Evolutionary conservation across 2,113 vertebrate genomes (phyloP).

Genomic region (Tinamus guttatus): DNA sequence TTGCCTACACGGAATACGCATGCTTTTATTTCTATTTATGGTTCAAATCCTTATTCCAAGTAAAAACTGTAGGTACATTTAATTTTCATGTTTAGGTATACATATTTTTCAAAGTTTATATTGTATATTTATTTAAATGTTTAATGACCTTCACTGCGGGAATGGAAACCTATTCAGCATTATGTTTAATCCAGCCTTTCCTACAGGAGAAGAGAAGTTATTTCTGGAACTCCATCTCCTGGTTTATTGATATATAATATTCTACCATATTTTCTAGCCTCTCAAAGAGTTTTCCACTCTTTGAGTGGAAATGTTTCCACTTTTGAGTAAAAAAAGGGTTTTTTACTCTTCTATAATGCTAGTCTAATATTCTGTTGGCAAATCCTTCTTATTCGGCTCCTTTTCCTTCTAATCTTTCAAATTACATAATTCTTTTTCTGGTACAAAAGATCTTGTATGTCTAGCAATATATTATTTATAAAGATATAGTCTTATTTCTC

Average conservation of each 20-base stretch:
- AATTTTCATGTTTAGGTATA: not conserved
- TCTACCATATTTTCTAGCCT: not conserved
- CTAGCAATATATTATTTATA: not conserved
- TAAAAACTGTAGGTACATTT: not conserved
- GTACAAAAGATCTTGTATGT: not conserved
- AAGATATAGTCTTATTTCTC: not conserved
- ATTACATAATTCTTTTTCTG: not conserved
- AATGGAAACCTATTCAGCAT: not conserved
- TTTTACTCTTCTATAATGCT: not conserved
- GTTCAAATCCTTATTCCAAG: not conserved
- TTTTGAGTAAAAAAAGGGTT: too few relatives aligned
- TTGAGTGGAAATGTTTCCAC: too few relatives aligned
- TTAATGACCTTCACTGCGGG: not conserved
- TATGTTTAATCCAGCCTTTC: not conserved
- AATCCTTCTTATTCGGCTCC: not conserved
- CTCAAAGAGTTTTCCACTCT: conserved; percentile 45
- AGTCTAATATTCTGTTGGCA: not conserved
- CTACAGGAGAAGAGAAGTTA: conserved; percentile 17
- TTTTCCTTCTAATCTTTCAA: not conserved
- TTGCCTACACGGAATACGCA: not conserved
- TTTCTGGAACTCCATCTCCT: conserved; percentile 27
- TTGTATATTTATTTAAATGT: not conserved
- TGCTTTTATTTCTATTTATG: not conserved
- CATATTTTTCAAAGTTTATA: not conserved
- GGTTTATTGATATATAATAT: not conserved